These are phyloP conservation scores for Orthosia cruda DNA, from an alignment of 2,888 invertebrate species.

Conservation along the genomic window DNA sequence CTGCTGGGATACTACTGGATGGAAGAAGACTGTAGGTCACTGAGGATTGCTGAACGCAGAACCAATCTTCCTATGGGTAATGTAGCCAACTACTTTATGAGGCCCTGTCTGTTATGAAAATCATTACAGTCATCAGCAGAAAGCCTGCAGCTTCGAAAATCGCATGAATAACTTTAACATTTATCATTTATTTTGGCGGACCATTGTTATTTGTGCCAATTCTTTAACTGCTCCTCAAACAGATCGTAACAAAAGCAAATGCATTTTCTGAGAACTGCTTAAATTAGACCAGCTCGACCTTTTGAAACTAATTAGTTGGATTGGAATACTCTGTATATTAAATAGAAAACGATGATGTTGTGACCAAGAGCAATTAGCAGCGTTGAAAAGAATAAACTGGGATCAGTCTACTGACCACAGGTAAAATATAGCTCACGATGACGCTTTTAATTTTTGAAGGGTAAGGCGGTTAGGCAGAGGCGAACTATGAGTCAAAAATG, in stretches of 20 bases:
- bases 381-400: neutral
- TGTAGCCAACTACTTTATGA: neutral
- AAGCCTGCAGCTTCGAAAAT: neutral
- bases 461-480: no score
- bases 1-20: no score
- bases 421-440: no score
- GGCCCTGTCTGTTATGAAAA: constrained; percentile 6
- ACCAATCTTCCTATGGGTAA: constrained; percentile 15
- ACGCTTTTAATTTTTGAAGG: no score
- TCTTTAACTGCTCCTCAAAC: constrained; percentile 9
- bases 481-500: no score
- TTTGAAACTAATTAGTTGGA: neutral
- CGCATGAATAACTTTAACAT: constrained; percentile 10
- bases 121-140: neutral
- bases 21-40: neutral
- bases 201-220: constrained; percentile 41
- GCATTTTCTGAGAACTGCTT: constrained; percentile 46
- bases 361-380: neutral
- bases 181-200: neutral
- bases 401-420: no score
- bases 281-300: constrained; percentile 32
- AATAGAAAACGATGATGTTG: neutral
- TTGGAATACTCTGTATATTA: neutral
- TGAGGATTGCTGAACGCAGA: constrained; percentile 16
- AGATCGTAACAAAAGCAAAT: constrained; percentile 35